Evolutionary conservation across 2,888 invertebrate genomes (phyloP).

Genomic region (Drosophila imparisetae): DNA sequence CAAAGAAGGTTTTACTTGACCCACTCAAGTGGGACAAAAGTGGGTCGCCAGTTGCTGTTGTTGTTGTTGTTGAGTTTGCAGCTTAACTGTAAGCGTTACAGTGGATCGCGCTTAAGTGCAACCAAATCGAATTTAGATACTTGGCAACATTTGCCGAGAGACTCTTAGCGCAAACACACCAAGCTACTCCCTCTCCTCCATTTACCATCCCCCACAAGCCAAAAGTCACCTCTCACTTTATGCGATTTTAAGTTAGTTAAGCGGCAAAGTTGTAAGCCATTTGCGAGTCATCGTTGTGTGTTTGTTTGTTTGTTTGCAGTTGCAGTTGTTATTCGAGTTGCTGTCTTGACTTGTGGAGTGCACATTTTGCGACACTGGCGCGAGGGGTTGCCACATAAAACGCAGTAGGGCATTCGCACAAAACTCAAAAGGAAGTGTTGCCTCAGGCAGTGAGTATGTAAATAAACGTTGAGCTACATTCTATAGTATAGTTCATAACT

Average conservation of each 20-base stretch:
- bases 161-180: constrained; percentile 14
- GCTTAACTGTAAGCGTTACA: constrained; percentile 34
- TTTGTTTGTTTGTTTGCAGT: constrained; percentile 25
- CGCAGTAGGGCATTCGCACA: constrained; percentile 5
- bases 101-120: constrained; percentile 62
- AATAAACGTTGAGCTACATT: neutral
- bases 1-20: constrained; percentile 79
- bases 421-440: constrained; percentile 17
- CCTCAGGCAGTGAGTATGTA: neutral
- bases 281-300: constrained; percentile 50
- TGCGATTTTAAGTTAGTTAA: constrained; percentile 67
- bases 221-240: constrained; percentile 59
- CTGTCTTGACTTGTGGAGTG: constrained; percentile 66
- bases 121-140: constrained; percentile 74
- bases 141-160: constrained; percentile 56
- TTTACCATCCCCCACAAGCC: neutral
- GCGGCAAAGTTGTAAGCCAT: constrained; percentile 72
- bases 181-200: neutral
- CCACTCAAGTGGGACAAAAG: constrained; percentile 69
- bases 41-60: constrained; percentile 47
- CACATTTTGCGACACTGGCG: constrained; percentile 47
- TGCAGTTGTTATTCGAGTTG: constrained; percentile 36
- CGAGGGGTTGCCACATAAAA: constrained; percentile 35
- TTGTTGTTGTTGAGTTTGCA: constrained; percentile 15
- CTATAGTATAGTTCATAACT: neutral